These are phyloP conservation scores for Porites lobata DNA, from an alignment of 92 coral and sea anemone species.

Conservation along the genomic window DNA sequence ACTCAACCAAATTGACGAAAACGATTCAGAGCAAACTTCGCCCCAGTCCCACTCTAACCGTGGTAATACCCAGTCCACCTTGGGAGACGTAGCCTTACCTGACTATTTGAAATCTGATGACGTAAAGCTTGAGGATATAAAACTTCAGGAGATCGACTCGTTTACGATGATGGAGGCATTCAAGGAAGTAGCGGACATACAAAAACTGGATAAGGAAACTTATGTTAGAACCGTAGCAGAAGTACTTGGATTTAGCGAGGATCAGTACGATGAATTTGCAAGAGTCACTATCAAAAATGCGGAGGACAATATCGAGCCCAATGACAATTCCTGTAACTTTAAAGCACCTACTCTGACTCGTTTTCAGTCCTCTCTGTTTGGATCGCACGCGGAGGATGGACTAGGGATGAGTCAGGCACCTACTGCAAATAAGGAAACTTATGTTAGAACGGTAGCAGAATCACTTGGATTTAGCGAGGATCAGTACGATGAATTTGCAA, in stretches of 20 bases:
- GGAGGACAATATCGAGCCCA: background rate
- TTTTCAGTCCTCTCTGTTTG: too few species aligned
- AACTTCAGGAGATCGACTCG: conserved; percentile 24
- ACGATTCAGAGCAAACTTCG: background rate
- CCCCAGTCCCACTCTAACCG: background rate
- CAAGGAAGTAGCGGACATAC: conserved; percentile 5
- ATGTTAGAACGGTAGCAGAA: conserved; percentile 44
- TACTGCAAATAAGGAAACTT: conserved; percentile 11
- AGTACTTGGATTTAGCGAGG: conserved; percentile 60
- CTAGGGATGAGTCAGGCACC: too few species aligned
- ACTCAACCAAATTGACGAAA: conserved; percentile 22
- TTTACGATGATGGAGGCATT: conserved; percentile 17
- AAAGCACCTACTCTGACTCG: background rate
- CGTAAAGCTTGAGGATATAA: conserved; percentile 40
- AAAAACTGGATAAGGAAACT: conserved; percentile 22
- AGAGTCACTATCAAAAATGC: conserved; percentile 30
- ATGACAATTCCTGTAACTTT: too few species aligned
- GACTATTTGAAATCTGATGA: conserved; percentile 24
- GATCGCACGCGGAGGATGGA: too few species aligned
- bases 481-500: conserved; percentile 70
- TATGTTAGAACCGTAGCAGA: conserved; percentile 47
- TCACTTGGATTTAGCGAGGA: conserved; percentile 61
- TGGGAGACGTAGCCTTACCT: conserved; percentile 6
- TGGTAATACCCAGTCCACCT: background rate
- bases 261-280: conserved; percentile 69